Base-by-base conservation (phyloP, 2,888 invertebrate genomes). In the Cabera pusaria region DNA sequence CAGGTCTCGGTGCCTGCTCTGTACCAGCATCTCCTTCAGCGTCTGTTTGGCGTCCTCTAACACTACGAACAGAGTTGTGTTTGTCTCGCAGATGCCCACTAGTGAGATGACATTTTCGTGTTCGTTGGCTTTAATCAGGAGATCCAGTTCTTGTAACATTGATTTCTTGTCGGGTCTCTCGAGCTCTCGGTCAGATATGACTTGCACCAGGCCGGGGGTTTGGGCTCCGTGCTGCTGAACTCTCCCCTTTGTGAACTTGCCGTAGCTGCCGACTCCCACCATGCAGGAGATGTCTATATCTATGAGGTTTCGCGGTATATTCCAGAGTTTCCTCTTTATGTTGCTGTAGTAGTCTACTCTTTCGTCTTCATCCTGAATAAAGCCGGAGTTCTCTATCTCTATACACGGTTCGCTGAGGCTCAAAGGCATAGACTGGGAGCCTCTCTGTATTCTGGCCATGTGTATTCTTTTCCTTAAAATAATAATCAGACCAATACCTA, bases 301-400 rank as follows among this genome's bases (percentile, higher is more conserved):
- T 45, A 96, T 76, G 26, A 92, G 90, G 62, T 92, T 94, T 47
- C 93, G 90, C 0, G 95, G 93, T 45, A 91, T 92, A 43, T 92
- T 92, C 91, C 94, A 93, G 0, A 96, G 86, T 66, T 93, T 93
- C 53, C 93, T 91, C 66, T 94, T 95, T 24, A 96, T 84, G 49
- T 93, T 93, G 31, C 93, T 91, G 61, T 95, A 95, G 60, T 94
- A 92, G 61, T 94, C 94, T 0, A 91, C 84, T 52, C 91, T 87
- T 49, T 92, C 91, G 19, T 93, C 91, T 46, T 94, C 94, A 57
- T 95, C 95, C 8, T 93, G 92, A 8, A 95, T 88, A 56, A 94
- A 96, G 0, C 93, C 95, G 56, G 94, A 91, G 66, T 95, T 96
- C 71, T 95, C 96, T 69, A 94, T 92, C 80, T 95, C 95, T 44